These are phyloP conservation scores for Parnassius smintheus DNA, from an alignment of 2,888 invertebrate genomes.

Conservation along the genomic window DNA sequence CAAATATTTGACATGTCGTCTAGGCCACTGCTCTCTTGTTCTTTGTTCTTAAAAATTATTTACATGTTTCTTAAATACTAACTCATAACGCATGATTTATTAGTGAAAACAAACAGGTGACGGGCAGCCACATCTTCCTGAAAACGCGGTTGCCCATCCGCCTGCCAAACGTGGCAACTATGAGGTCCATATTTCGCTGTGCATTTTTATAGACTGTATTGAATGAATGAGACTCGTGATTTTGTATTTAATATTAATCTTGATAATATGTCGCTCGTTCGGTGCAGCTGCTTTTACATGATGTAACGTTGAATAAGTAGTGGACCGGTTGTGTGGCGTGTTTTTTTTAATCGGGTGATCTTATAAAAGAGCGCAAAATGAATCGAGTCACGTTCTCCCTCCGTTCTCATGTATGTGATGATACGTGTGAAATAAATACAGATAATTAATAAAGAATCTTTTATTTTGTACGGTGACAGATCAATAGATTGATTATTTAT, in stretches of 20 bases:
- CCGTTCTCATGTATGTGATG: not conserved
- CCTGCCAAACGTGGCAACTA: no score
- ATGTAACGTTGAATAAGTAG: conserved; percentile 17
- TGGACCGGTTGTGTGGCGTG: conserved; percentile 5
- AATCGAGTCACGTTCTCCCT: conserved; percentile 21
- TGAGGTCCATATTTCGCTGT: no score
- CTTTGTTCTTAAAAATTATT: no score
- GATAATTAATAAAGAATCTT: not conserved
- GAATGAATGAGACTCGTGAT: not conserved
- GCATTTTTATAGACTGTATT: no score
- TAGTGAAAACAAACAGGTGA: no score
- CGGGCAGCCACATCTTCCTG: no score
- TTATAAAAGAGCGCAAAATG: conserved; percentile 24
- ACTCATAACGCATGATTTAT: no score
- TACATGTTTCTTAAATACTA: no score
- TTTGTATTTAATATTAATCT: conserved; percentile 2
- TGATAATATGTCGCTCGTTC: conserved; percentile 3
- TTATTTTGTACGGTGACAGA: conserved; percentile 1
- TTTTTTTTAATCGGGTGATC: conserved; percentile 21
- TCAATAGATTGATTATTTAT: not conserved
- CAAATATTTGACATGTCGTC: no score
- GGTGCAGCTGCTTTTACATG: conserved; percentile 4
- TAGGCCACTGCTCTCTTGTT: no score
- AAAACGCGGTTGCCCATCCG: no score
- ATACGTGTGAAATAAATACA: conserved; percentile 2